Base-by-base conservation (phyloP, 2,888 invertebrate genomes). In the Dioctria rufipes region DNA sequence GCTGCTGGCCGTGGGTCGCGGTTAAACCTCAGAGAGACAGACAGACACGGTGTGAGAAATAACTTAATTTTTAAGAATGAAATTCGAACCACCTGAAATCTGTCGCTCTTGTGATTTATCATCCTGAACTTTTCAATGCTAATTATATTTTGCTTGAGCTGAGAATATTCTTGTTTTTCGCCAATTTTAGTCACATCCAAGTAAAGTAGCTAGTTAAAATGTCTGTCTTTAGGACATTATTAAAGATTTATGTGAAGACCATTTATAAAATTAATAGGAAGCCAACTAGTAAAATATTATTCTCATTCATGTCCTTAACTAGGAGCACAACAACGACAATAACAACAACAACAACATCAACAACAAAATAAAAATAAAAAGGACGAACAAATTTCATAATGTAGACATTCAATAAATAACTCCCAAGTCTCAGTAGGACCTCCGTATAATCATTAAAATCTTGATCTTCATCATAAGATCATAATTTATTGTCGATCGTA, bases 401-500 rank as follows among this genome's bases (percentile, higher is more conserved):
- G 75, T 58, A 75, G 75, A 75, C 75, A 43, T 75, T 61, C 75
- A 75, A 75, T 75, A 75, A 75, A 75, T 75, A 75, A 75, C 43
- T 25, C 25, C 25, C 75, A 46, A 43, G 51, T 51, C 42, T 11
- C 54, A 54, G 54, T 5, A 71, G 54, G 71, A 71, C 71, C 54
- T 25, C 75, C 43, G 43, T 25, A 25, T 13, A 51, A 75, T 75
- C 75, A 75, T 75, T n/a, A 75, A 75, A 75, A 61, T 61, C 75
- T 75, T 61, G 75, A 75, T 75, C 75, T 58, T 43, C 60, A 43
- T 75, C 58, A 43, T 25, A 49, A 11, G 13, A 37, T 40, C n/a
- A 25, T 60, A 75, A 75, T 75, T 75, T 75, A 75, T 75, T 58
- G 61, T 2, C 61, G 75, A 58, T 46, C 60, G 42, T 43, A 39